Conservation (phyloP, 2,113 vertebrate genomes). For the Thryonomys swinderianus region DNA sequence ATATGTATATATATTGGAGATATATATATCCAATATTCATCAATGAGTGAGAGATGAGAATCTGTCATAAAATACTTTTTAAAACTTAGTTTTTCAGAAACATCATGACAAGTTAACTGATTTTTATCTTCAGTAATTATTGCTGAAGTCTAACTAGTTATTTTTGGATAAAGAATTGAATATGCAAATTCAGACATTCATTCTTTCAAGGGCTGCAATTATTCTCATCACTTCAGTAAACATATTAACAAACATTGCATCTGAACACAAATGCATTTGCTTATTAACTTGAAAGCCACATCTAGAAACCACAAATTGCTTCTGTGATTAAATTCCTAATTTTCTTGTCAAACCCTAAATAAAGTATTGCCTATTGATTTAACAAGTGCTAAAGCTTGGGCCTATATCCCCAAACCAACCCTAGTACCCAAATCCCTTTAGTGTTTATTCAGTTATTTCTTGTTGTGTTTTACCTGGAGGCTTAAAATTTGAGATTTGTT, state of each 20-base stretch:
- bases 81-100: slow-evolving; percentile 6
- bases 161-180: slow-evolving; percentile 77
- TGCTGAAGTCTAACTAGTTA: slow-evolving; percentile 63
- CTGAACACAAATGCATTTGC: slow-evolving; percentile 74
- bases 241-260: slow-evolving; percentile 76
- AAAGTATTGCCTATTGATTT: slow-evolving; percentile 58
- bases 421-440: not conserved
- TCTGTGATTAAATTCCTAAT: slow-evolving; percentile 79
- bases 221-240: slow-evolving; percentile 80
- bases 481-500: not conserved
- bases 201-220: slow-evolving; percentile 74
- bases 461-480: not conserved
- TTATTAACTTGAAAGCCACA: slow-evolving; percentile 75
- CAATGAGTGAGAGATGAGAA: not conserved
- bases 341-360: slow-evolving; percentile 63
- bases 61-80: slow-evolving; percentile 45
- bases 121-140: slow-evolving; percentile 71
- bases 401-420: not conserved
- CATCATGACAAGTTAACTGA: slow-evolving; percentile 25
- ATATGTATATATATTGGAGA: accelerated
- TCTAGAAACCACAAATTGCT: slow-evolving; percentile 77
- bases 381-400: not conserved
- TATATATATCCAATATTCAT: not conserved
- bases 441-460: not conserved
- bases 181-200: slow-evolving; percentile 71